Evolutionary conservation across 64 coral and sea anemone genomes (phyloP), one percentile per base, ranked within the genome.

Genomic region (Catalaphyllia jardinei): DNA sequence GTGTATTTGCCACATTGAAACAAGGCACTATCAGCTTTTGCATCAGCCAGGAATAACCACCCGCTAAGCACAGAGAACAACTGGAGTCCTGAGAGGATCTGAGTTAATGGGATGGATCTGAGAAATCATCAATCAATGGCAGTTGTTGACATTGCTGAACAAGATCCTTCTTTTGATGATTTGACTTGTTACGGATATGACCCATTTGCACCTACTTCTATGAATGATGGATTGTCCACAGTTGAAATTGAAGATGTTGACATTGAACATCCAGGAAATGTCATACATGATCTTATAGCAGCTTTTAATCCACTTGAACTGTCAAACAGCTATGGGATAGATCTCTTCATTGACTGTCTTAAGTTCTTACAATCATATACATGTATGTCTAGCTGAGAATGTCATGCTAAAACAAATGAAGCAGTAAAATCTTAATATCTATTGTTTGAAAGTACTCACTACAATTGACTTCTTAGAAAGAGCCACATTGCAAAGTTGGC

Each of bases 301-400:
- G 71, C 65, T 80, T 71, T 95, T 83, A 87, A 95, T 74, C 94
- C 94, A 72, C 85, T 95, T 91, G 77, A 88, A 64, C 71, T 87
- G 52, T 95, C 94, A 77, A 95, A 91, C 89, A 95, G 93, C 86
- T 88, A 91, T 91, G 93, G 89, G 78, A 95, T 91, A 62, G 93
- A 91, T 76, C 90, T 94, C 76, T 95, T 82, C 86, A 91, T 86
- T 77, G 86, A 91, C 83, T 87, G 81, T 87, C 72, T 94, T 62
- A 87, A 87, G 27, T 80, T 87, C 72, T 87, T 93, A 61, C 67
- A 87, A 39, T 80, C 63, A 93, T 73, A 35, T 3, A 35, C n/a
- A n/a, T n/a, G n/a, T n/a, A n/a, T n/a, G 33, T 35, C 33, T 35
- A 35, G 33, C 33, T 35, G 33, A 35, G 42, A 46, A 46, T 75